Base-by-base conservation (phyloP, 2,888 invertebrate species). In the Nomada fabriciana region DNA sequence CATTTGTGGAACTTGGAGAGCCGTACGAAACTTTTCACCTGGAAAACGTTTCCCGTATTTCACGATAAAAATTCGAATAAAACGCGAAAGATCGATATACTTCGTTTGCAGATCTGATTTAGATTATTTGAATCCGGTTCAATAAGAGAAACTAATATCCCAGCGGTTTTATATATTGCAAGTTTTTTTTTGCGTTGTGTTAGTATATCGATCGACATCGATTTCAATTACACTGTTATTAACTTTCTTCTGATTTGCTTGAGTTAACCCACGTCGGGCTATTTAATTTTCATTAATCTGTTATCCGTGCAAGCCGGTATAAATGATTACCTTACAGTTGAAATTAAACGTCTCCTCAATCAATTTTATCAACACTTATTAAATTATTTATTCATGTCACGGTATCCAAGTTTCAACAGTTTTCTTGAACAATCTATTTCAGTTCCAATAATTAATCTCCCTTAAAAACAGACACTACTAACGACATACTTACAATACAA, bases 201-300 rank as follows among this genome's bases (percentile, higher is more conserved):
- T 29, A 36, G 43, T n/a, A 29, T 59, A 47, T 43, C 29, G 43
- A 68, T 55, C 23, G 69, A 2, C n/a, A 25, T 13, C 15, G 29
- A 47, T 59, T 73, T n/a, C 36, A 53, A 55, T 59, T 67, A 43
- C 42, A n/a, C 64, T 55, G 29, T 59, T 36, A 47, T 76, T 68
- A 63, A 63, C 29, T 61, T 55, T 61, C 18, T 11, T 11, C 18
- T 23, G 50, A 75, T 68, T 52, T 68, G 15, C 11, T 25, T n/a
- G 13, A 23, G 43, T 69, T 36, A 23, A 9, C 23, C 57, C 57
- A 20, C n/a, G 55, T 7, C 55, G 11, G 4, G 13, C 23, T 11
- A 13, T 23, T 23, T 57, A 50, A 43, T 47, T 53, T 43, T 15
- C 20, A 43, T 55, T n/a, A 3, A 57, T 10, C 0, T 5, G 9